Evolutionary conservation across 30 jellyfish, hydroid and myxozoan genomes (phyloP).

Genomic region (Aurelia sp.): DNA sequence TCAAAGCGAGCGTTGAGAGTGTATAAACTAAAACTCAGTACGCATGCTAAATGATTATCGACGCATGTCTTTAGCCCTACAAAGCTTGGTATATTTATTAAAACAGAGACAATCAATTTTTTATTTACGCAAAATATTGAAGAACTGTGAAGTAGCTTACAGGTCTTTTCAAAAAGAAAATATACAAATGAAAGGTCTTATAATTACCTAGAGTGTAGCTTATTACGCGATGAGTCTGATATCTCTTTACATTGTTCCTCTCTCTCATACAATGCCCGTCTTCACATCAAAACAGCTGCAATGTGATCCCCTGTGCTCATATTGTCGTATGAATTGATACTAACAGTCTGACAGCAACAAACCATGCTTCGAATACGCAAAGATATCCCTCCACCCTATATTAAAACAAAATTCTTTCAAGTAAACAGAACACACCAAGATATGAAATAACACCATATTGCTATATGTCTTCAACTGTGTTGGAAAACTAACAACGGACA

Average conservation of each 20-base stretch:
- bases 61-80: conserved; percentile 8
- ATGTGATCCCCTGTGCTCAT: neutral
- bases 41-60: conserved; percentile 31
- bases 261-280: neutral
- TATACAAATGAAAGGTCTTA: conserved; percentile 20
- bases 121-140: conserved; percentile 23
- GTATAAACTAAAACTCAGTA: conserved; percentile 37
- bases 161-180: neutral
- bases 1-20: conserved; percentile 28
- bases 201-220: conserved; percentile 14
- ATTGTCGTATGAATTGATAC: neutral
- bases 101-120: conserved; percentile 34
- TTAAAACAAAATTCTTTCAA: conserved; percentile 12
- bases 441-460: neutral
- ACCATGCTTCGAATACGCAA: conserved; percentile 11
- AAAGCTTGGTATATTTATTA: conserved; percentile 6
- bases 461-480: neutral
- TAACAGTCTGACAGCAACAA: conserved; percentile 27
- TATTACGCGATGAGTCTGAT: conserved; percentile 29
- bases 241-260: conserved; percentile 9
- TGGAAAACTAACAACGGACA: neutral
- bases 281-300: conserved; percentile 5
- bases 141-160: conserved; percentile 54
- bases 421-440: neutral
- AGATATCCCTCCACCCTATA: conserved; percentile 19